These are phyloP conservation scores for Drosophila kokeensis DNA, from an alignment of 2,888 invertebrate genomes.

Conservation along the genomic window DNA sequence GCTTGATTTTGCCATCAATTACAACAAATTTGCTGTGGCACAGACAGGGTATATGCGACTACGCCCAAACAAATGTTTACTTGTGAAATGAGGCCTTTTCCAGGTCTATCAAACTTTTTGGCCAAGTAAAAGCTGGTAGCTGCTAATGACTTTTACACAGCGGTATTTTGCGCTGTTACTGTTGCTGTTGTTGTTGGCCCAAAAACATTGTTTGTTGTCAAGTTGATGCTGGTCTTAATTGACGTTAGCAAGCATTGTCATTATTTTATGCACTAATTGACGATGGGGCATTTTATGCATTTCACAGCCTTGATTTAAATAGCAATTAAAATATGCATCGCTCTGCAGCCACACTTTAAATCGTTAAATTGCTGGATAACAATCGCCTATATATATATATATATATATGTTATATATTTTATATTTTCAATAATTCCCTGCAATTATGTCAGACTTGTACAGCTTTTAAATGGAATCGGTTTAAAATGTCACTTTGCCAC, in stretches of 20 bases:
- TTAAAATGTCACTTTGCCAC: constrained; percentile 21
- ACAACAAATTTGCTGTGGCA: constrained; percentile 35
- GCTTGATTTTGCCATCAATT: constrained; percentile 54
- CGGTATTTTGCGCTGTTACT: constrained; percentile 15
- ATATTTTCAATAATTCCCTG: constrained; percentile 2
- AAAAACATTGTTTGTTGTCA: constrained; percentile 44
- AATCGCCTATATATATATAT: neutral
- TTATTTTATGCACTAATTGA: constrained; percentile 60
- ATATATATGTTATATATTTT: no score
- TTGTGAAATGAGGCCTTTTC: neutral
- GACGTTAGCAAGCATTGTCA: constrained; percentile 54
- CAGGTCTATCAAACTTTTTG: constrained; percentile 20
- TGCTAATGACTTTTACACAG: constrained; percentile 50
- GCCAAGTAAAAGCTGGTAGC: constrained; percentile 54
- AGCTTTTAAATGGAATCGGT: constrained; percentile 24
- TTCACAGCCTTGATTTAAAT: constrained; percentile 57
- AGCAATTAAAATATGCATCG: constrained; percentile 48
- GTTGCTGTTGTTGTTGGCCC: constrained; percentile 6
- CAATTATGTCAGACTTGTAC: constrained; percentile 27
- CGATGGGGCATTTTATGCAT: constrained; percentile 24
- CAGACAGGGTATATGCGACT: constrained; percentile 4
- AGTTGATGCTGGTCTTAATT: constrained; percentile 57
- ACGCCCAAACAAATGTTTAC: neutral
- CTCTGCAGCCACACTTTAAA: constrained; percentile 4
- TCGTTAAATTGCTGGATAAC: neutral